phyloP scores from a whole-genome alignment of 2,797 vertebrate species.

The Sandelia bainsii region DNA sequence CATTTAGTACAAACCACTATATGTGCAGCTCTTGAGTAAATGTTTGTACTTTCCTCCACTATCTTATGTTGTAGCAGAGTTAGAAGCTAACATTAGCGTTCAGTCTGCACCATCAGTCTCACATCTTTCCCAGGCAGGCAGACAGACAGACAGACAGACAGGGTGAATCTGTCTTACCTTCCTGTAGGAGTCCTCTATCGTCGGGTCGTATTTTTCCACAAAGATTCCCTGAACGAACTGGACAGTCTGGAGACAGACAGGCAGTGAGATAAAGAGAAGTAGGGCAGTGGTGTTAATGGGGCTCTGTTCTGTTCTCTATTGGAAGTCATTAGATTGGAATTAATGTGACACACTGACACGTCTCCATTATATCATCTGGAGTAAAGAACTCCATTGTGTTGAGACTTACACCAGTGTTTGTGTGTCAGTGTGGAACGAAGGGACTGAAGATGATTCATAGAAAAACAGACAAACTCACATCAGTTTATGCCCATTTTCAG shows the following conservation, averaged over 20 bases:
- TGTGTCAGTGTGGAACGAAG: constrained; percentile 15
- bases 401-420: constrained; percentile 30
- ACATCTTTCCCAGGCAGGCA: not conserved
- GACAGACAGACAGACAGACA: not conserved
- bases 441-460: constrained; percentile 8
- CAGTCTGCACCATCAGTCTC: not conserved
- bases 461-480: not conserved
- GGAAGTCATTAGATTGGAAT: constrained; percentile 68
- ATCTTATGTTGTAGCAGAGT: too few relatives aligned
- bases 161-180: constrained; percentile 85
- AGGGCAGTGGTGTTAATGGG: constrained; percentile 68
- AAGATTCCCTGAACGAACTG: constrained; percentile 99
- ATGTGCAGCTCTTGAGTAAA: too few relatives aligned
- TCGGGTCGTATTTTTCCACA: constrained; percentile 99
- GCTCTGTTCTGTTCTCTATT: constrained; percentile 69
- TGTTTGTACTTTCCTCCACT: too few relatives aligned
- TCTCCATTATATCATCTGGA: constrained; percentile 70
- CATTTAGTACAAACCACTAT: too few relatives aligned
- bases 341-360: constrained; percentile 74
- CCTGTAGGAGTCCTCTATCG: constrained; percentile 99
- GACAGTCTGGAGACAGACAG: constrained; percentile 79
- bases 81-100: constrained; percentile 3
- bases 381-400: constrained; percentile 62
- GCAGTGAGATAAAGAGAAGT: constrained; percentile 48
- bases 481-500: not conserved